Evolutionary conservation across 2,888 invertebrate species (phyloP).

Genomic region (Drosophila sordidula): DNA sequence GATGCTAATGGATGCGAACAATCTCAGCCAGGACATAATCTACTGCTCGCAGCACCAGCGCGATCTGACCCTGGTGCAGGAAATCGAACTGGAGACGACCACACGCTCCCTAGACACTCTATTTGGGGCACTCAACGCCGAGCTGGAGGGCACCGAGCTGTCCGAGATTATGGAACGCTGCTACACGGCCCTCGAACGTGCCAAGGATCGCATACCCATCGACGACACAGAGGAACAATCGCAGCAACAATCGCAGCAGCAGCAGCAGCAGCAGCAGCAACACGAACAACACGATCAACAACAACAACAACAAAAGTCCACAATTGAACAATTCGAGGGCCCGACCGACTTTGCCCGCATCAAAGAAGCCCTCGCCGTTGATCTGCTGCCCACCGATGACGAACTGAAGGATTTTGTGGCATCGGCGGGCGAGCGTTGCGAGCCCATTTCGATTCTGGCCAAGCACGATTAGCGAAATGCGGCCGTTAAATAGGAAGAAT

Average conservation of each 20-base stretch:
- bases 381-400: not conserved
- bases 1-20: conserved; percentile 42
- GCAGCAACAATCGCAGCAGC: no score
- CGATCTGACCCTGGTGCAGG: conserved; percentile 45
- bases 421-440: not conserved
- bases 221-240: not conserved
- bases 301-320: not conserved
- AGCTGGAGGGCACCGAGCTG: conserved; percentile 31
- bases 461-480: not conserved
- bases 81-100: conserved; percentile 51
- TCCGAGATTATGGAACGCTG: conserved; percentile 25
- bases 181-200: conserved; percentile 20
- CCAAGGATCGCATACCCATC: conserved; percentile 1
- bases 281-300: no score
- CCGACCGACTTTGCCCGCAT: not conserved
- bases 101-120: conserved; percentile 30
- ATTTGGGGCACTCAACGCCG: conserved; percentile 26
- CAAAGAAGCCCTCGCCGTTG: not conserved
- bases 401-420: not conserved
- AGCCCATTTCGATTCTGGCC: not conserved
- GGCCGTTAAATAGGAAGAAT: no score
- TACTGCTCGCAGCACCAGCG: conserved; percentile 38
- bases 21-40: conserved; percentile 38
- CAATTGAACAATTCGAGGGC: not conserved
- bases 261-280: no score